Evolutionary conservation across 2,797 vertebrate genomes (phyloP), one percentile per base, ranked within the genome.

Genomic region (Protonibea diacanthus): DNA sequence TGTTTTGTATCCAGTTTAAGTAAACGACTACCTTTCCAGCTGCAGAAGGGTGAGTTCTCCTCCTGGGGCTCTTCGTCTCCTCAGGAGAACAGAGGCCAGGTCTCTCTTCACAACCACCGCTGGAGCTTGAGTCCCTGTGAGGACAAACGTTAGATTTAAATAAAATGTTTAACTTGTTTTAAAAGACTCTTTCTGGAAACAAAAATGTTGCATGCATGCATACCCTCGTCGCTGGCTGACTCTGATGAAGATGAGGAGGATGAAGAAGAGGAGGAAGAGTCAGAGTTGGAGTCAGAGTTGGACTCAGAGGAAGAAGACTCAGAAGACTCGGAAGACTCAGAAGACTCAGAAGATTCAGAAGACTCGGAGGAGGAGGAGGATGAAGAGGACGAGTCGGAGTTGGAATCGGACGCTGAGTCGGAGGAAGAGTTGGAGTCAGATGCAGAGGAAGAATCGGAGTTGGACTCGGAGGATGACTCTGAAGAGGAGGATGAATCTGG

Each of bases 1-100:
- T 0, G 2, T 42, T 5, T 59, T 61, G 61, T 17, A 33, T 58
- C 6, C n/a, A n/a, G n/a, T n/a, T n/a, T n/a, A n/a, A n/a, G n/a
- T n/a, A n/a, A n/a, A n/a, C n/a, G n/a, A n/a, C n/a, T 89, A 96
- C 95, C 95, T 95, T 78, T 96, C 95, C 77, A 95, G 55, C 84
- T 96, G 95, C 53, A 91, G 64, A 38, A 40, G 93, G 47, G 21
- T 88, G 78, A 95, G 93, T 5, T 72, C 20, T 64, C 84, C 89
- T 29, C 55, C 67, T 66, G 85, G 44, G 17, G 78, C 92, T 87
- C 95, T 93, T 77, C 89, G 91, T 57, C 91, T 92, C 88, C 93
- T 94, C 81, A 96, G 92, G 66, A 96, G 70, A 73, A 92, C 86
- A 18, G 94, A 77, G 12, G 95, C 94, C 64, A 95, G 76, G 78